These are phyloP conservation scores for Gallinago jamesoni DNA, from an alignment of 2,113 vertebrate species.

Conservation along the genomic window DNA sequence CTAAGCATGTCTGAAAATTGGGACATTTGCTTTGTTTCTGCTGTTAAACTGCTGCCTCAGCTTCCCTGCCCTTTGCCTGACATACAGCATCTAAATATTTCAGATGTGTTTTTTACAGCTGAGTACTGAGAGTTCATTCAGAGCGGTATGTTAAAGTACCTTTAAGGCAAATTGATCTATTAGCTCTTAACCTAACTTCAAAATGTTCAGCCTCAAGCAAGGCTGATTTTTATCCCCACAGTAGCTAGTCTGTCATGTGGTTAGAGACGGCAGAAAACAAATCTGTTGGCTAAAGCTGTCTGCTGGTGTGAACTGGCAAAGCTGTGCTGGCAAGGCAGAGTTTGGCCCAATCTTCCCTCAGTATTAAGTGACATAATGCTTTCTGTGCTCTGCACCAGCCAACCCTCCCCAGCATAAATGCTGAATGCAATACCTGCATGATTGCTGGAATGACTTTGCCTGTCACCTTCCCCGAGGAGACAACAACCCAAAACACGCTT, in stretches of 20 bases:
- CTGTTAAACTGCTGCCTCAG: not conserved
- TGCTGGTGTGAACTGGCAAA: not conserved
- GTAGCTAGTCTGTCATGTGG: not conserved
- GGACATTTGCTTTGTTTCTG: not conserved
- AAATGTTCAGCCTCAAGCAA: not conserved
- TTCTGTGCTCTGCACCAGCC: not conserved
- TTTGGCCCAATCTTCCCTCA: not conserved
- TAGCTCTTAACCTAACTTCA: not conserved
- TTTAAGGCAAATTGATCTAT: not conserved
- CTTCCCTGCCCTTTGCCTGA: not conserved
- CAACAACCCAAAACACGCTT: not conserved
- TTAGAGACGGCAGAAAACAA: not conserved
- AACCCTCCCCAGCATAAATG: not conserved
- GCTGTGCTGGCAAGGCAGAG: not conserved
- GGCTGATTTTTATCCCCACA: not conserved
- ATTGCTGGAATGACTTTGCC: not conserved
- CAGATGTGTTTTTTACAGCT: not conserved
- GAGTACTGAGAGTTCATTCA: not conserved
- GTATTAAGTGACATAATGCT: not conserved
- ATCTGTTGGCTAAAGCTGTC: not conserved
- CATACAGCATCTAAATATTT: not conserved
- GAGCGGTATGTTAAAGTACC: not conserved
- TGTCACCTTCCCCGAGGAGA: not conserved
- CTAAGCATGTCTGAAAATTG: not conserved
- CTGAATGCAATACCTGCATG: not conserved